A percentile compares a stretch with the other conserved stretches of the same genome.
Evolutionary conservation across 2,888 invertebrate genomes (phyloP).

Genomic region (Drosophila affinis): DNA sequence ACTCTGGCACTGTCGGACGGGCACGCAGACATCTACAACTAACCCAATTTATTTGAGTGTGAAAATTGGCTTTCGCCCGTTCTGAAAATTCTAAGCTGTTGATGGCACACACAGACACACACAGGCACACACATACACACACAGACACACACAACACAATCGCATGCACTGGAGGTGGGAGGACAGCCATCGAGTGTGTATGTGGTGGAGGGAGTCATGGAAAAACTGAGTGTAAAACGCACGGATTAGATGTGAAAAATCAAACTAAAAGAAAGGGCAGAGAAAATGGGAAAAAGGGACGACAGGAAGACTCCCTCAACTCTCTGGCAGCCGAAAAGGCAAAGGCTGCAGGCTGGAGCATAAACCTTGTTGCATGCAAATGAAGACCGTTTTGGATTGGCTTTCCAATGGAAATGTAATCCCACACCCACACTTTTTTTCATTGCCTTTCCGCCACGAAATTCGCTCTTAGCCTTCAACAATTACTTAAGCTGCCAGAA

Average conservation of each 20-base stretch:
- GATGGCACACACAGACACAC: constrained; percentile 27
- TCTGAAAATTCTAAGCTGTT: constrained; percentile 71
- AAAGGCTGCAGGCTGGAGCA: background rate
- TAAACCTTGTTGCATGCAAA: constrained; percentile 63
- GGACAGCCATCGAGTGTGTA: constrained; percentile 21
- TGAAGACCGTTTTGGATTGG: constrained; percentile 63
- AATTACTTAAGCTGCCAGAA: constrained; percentile 62
- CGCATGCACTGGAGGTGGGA: constrained; percentile 40
- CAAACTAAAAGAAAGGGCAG: constrained; percentile 50
- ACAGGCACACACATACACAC: constrained; percentile 1
- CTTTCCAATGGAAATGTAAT: constrained; percentile 23
- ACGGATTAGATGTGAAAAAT: constrained; percentile 74
- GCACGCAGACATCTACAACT: constrained; percentile 43
- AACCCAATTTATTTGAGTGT: constrained; percentile 78
- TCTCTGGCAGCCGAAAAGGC: too few relatives aligned
- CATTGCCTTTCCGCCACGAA: constrained; percentile 58
- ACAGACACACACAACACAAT: background rate
- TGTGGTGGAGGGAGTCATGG: constrained; percentile 6
- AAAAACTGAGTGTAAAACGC: constrained; percentile 60
- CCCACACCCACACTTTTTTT: background rate
- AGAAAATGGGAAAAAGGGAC: background rate
- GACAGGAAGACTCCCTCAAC: background rate
- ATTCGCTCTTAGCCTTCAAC: constrained; percentile 64
- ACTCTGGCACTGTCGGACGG: background rate
- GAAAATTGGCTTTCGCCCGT: constrained; percentile 77